Base-by-base conservation (phyloP, 2,113 vertebrate species). In the Strigops habroptila region DNA sequence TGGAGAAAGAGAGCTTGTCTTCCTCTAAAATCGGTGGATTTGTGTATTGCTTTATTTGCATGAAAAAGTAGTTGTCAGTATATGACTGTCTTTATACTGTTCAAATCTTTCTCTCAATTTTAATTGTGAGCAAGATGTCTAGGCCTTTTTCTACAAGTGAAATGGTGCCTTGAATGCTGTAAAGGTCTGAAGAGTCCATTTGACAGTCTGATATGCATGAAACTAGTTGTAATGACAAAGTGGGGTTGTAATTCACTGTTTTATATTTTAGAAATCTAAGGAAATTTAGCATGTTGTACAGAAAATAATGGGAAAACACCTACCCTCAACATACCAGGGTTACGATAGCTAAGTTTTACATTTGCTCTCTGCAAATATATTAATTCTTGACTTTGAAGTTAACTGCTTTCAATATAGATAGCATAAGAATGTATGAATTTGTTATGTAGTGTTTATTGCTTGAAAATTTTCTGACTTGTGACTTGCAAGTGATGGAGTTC, bases 21-120 rank as follows among this genome's bases (percentile, higher is more conserved):
- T 97, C 91, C 74, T 95, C 62, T 95, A 79, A 96, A 94, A 87
- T 55, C 28, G 94, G n/a, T 90, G 59, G 86, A 91, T 94, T 97
- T 94, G 28, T 96, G 69, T 94, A 86, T 92, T 88, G 81, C 84
- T 95, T 92, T 96, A 92, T 97, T 95, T 97, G 91, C 75, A 71
- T 97, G 86, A 97, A 96, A 96, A 96, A 93, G 85, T 96, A 95
- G 92, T 92, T 96, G 93, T 87, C 91, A 67, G 35, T 95, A 55
- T 83, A 44, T 86, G 77, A 88, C 89, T 95, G 84, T 97, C 90
- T 96, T 94, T 96, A 86, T 89, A 89, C 70, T 88, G 41, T 86
- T 93, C 75, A 95, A 92, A 85, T 81, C 49, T 68, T 24, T 79
- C 37, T 65, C 73, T 91, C 27, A 39, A 1, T 91, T 95, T 94